Conservation (phyloP, 2,113 vertebrate species). For the Narcine bancroftii region DNA sequence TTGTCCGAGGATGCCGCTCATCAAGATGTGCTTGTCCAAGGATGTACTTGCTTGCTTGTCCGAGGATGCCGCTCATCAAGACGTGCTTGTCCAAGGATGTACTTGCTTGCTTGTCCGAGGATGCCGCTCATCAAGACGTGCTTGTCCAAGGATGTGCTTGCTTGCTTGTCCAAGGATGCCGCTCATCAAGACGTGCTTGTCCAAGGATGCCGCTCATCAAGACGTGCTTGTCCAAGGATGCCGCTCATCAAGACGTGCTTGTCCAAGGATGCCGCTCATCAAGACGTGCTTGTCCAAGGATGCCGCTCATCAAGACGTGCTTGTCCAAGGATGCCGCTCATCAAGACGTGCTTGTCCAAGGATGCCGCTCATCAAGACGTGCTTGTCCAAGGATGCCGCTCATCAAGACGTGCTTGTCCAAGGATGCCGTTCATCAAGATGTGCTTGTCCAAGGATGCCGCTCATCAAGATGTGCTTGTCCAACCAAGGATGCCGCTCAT, state of each 20-base stretch:
- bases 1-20: background rate
- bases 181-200: background rate
- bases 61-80: background rate
- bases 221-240: no score
- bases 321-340: background rate
- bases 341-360: no score
- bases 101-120: no score
- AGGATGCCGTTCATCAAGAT: background rate
- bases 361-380: background rate
- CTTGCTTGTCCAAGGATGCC: no score
- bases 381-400: background rate
- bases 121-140: background rate
- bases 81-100: no score
- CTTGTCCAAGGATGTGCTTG: no score
- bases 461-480: no score
- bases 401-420: no score
- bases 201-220: background rate
- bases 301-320: background rate
- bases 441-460: background rate
- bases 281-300: no score
- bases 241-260: background rate
- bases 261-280: background rate
- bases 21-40: background rate
- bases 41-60: no score
- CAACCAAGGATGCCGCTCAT: background rate